Conservation (phyloP, 2,888 invertebrate species). For the Cloeon dipterum region DNA sequence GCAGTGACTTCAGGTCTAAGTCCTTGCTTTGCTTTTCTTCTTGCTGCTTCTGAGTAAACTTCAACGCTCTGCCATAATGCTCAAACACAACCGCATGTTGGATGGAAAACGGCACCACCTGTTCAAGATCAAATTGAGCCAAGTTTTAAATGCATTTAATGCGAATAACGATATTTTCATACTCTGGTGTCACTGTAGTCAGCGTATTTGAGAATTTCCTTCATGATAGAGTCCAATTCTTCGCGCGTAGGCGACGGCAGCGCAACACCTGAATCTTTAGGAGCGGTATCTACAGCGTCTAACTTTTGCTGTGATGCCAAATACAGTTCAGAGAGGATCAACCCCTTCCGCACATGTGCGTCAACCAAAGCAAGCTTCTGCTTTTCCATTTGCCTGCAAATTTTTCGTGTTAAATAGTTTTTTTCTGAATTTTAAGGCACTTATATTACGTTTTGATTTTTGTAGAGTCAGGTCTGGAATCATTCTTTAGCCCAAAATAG, state of each 20-base stretch:
- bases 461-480: constrained; percentile 55
- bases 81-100: constrained; percentile 60
- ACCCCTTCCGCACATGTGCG: constrained; percentile 50
- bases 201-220: constrained; percentile 54
- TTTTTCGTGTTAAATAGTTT: not conserved
- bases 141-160: no score
- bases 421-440: not conserved
- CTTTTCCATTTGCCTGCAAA: constrained; percentile 57
- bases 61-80: constrained; percentile 63
- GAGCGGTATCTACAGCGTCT: constrained; percentile 11
- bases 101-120: constrained; percentile 52
- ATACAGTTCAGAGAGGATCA: constrained; percentile 40
- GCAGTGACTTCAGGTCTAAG: constrained; percentile 38
- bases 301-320: constrained; percentile 11
- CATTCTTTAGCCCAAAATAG: constrained; percentile 64
- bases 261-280: constrained; percentile 13
- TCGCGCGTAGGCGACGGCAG: constrained; percentile 18
- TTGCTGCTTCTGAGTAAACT: constrained; percentile 44
- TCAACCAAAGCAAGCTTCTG: constrained; percentile 60
- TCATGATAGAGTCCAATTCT: constrained; percentile 35
- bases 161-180: constrained; percentile 8
- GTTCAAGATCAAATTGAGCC: no score
- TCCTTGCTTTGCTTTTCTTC: constrained; percentile 65
- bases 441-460: constrained; percentile 54
- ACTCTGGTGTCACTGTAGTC: constrained; percentile 62